Evolutionary conservation across 92 coral and sea anemone species (phyloP), one percentile per base, ranked within the genome.

Genomic region (Porites lobata): DNA sequence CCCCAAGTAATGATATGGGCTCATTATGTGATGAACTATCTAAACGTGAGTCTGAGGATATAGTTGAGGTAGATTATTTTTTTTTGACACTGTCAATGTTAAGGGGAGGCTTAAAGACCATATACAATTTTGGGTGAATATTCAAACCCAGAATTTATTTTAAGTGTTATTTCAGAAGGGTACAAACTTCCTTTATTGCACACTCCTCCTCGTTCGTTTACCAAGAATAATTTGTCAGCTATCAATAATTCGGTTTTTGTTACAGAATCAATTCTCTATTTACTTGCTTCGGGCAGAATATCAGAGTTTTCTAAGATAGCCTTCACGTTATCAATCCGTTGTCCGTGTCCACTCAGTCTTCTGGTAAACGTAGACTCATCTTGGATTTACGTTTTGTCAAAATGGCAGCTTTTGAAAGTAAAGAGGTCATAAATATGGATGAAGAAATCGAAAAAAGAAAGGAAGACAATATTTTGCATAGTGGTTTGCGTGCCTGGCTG

Each of bases 281-380:
- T 79, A 29, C 54, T 80, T 15, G 75, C 86, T 50, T 69, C 65
- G 54, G 77, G 58, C 62, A 76, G 89, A 64, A 82, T 88, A 19
- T n/a, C 76, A 24, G 76, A 82, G 19, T 29, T 38, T 22, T n/a
- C 61, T 65, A 58, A 68, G 68, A 50, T 54, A 73, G 54, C 18
- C 63, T 76, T 18, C 77, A 69, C n/a, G 61, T 77, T 20, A 43
- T 76, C 50, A 89, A 84, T 65, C 92, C 93, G 50, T 68, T 75
- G 50, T 86, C 29, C 2, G 29, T 26, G 1, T 26, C 29, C 29
- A 26, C 29, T 26, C 29, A 26, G 29, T 26, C 29, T 3, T 68
- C 29, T 32, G 90, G 93, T 17, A 70, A 90, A 51, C 74, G 61
- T 50, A 66, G 93, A 59, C 70, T 90, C 24, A 90, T 90, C 20